phyloP scores from a whole-genome alignment of 2,797 vertebrate species.

The Anisognathus igniventris region DNA sequence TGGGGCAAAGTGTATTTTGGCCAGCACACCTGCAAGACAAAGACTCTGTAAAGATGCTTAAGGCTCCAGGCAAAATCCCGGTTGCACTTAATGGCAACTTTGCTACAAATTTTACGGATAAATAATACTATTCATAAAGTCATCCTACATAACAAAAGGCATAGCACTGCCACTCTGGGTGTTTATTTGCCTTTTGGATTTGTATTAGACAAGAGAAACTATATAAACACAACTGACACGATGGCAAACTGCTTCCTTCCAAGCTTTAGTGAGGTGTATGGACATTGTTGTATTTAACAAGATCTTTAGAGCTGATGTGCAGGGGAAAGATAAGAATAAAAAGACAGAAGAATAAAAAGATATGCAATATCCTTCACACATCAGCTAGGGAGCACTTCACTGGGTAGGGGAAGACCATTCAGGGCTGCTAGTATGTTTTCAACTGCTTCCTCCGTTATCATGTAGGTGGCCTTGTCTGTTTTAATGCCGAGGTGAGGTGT shows the following conservation, averaged over 20 bases:
- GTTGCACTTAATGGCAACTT: neutral
- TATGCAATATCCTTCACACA: neutral
- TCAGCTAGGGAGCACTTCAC: slow-evolving; percentile 65
- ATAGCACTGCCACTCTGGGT: neutral
- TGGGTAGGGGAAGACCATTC: slow-evolving; percentile 54
- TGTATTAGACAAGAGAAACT: neutral
- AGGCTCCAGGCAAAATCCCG: neutral
- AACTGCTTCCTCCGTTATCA: slow-evolving; percentile 70
- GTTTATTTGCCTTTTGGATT: neutral
- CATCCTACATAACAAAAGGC: neutral
- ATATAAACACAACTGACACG: neutral
- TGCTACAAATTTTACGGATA: neutral
- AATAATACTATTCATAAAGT: neutral
- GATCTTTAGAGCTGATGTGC: neutral
- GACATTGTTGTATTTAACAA: neutral
- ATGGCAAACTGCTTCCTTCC: neutral
- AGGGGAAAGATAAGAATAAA: neutral
- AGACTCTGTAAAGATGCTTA: neutral
- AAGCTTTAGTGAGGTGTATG: neutral
- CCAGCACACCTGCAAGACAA: neutral
- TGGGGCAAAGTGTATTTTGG: neutral
- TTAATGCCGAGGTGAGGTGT: slow-evolving; percentile 72
- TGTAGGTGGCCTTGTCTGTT: slow-evolving; percentile 50
- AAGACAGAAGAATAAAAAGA: neutral
- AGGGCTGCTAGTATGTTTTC: slow-evolving; percentile 72